Percentiles rank a stretch among this genome's conserved stretches.
phyloP scores from a whole-genome alignment of 2,113 vertebrate species.

The Erythrolamprus reginae region DNA sequence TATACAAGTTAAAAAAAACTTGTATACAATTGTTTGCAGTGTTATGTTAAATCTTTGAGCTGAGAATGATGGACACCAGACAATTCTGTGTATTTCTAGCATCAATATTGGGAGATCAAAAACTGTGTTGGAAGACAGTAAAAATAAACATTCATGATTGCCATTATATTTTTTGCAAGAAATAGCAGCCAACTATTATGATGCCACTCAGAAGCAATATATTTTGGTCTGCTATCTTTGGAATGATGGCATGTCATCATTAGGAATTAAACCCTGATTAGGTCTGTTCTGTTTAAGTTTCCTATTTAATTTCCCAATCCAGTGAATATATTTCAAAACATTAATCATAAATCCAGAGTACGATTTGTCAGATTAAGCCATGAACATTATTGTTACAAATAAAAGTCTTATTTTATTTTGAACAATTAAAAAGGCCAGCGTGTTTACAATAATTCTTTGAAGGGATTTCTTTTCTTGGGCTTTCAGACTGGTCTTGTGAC shows the following conservation, averaged over 20 bases:
- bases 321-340: neutral
- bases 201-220: neutral
- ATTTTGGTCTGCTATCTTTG: neutral
- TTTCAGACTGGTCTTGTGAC: neutral
- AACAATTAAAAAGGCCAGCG: neutral
- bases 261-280: neutral
- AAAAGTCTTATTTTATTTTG: neutral
- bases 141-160: neutral
- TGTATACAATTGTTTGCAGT: neutral
- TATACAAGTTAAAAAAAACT: too few relatives aligned
- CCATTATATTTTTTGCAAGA: neutral
- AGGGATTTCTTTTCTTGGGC: neutral
- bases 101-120: neutral
- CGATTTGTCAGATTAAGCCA: neutral
- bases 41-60: neutral
- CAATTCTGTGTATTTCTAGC: neutral
- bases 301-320: neutral
- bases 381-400: neutral
- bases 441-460: neutral
- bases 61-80: neutral
- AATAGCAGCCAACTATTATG: neutral
- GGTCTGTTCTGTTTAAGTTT: neutral
- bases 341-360: neutral
- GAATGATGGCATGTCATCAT: neutral
- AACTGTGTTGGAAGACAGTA: neutral